Conservation (phyloP, 2,113 vertebrate species). For the Brevimyrus niger region DNA sequence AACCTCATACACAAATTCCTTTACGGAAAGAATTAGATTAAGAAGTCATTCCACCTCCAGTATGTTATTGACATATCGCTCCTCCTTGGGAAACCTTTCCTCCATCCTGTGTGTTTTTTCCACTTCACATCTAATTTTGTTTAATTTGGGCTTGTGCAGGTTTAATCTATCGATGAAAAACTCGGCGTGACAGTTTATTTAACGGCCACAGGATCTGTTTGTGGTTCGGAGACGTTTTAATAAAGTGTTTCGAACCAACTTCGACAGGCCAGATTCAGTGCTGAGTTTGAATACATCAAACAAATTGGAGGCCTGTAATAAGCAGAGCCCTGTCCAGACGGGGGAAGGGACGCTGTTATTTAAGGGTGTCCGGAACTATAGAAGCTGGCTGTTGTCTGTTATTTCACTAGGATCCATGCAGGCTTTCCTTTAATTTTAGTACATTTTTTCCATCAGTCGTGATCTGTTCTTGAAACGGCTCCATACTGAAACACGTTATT, state of each 20-base stretch:
- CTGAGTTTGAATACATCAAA: constrained; percentile 32
- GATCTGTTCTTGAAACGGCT: neutral
- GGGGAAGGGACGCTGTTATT: neutral
- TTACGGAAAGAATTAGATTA: neutral
- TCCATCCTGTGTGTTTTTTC: constrained; percentile 17
- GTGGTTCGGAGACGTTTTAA: constrained; percentile 26
- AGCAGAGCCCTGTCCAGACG: neutral
- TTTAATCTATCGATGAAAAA: constrained; percentile 38
- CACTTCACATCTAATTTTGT: constrained; percentile 35
- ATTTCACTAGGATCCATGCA: neutral
- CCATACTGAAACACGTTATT: neutral
- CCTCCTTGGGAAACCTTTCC: neutral
- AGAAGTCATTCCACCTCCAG: neutral
- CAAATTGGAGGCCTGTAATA: constrained; percentile 31
- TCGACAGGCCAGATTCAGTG: constrained; percentile 13
- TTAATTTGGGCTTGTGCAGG: constrained; percentile 24
- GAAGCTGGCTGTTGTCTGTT: neutral
- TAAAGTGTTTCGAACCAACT: constrained; percentile 27
- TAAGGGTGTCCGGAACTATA: neutral
- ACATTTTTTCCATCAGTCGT: constrained; percentile 26
- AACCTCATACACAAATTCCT: neutral
- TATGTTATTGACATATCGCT: neutral
- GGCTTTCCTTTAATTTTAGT: constrained; percentile 16
- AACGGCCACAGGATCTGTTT: constrained; percentile 19
- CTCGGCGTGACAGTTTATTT: constrained; percentile 41